phyloP scores from a whole-genome alignment of 2,797 vertebrate species.

The Smutsia gigantea region DNA sequence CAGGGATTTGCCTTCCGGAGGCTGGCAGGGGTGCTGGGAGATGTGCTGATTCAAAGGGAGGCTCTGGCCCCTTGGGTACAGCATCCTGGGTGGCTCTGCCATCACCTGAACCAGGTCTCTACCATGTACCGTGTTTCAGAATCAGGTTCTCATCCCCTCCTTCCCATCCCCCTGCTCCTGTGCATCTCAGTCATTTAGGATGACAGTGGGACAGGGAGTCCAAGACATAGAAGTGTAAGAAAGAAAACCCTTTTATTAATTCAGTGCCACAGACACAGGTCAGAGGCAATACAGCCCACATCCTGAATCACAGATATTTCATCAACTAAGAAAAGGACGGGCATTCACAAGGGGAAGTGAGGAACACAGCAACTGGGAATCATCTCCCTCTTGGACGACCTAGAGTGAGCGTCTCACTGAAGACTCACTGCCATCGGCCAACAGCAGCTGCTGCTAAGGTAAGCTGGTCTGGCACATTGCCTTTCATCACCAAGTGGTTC shows the following conservation, averaged over 20 bases:
- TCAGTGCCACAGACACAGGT: neutral
- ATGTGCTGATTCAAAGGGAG: neutral
- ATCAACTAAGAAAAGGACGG: neutral
- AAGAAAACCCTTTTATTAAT: neutral
- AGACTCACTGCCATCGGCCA: fast-evolving
- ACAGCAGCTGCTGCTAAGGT: fast-evolving
- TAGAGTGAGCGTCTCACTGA: neutral
- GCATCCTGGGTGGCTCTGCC: neutral
- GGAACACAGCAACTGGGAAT: neutral
- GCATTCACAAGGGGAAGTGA: fast-evolving
- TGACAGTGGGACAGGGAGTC: neutral
- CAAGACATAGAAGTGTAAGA: too few relatives aligned
- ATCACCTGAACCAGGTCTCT: neutral
- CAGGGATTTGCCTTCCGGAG: neutral
- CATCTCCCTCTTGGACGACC: fast-evolving
- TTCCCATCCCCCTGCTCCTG: fast-evolving
- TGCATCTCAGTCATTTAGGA: neutral
- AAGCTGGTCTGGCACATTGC: fast-evolving
- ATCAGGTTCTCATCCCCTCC: neutral
- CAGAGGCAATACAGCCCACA: neutral
- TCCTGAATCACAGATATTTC: neutral
- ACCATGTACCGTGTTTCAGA: fast-evolving
- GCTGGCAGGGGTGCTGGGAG: fast-evolving
- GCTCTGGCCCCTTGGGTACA: neutral
- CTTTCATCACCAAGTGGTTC: neutral